Base-by-base conservation (phyloP, 2,797 vertebrate species). In the Mormyrus proboscirostris region DNA sequence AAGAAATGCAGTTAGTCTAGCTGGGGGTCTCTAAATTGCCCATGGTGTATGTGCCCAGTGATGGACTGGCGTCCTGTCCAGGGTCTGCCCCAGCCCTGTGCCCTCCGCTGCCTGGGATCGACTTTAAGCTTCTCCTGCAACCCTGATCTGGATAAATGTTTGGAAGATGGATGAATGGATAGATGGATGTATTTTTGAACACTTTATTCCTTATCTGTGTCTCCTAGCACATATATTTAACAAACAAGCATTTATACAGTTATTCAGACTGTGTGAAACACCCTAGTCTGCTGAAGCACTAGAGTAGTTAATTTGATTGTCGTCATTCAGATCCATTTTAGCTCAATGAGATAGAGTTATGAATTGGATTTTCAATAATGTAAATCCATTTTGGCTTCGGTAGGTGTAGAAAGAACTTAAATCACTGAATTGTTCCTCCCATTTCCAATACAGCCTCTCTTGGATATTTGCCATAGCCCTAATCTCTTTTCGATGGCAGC, bases 331-430 rank as follows among this genome's bases (percentile, higher is more conserved):
- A 96, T 96, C 96, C 95, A 95, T 94, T 94, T 94, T 95, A 92
- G 94, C 96, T 96, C 96, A 96, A 97, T 96, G 94, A 95, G 93
- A 93, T 93, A 91, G 87, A 91, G 92, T 89, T 90, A 89, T 93
- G 96, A 97, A 98, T 97, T 97, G 96, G 97, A 97, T 97, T 97
- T 96, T 96, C 96, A 94, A 96, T 96, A 96, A 94, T 97, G 96
- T 95, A 95, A 97, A 96, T 95, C 95, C 96, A 95, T 94, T 95
- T 95, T 95, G 95, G 95, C 95, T 95, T 95, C 93, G 95, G 95
- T 95, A 95, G 96, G 95, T 96, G 95, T 93, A 91, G 94, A 95
- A 93, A 92, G 92, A 90, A 95, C 95, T 95, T 95, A 96, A 96
- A 96, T 95, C 95, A 94, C 93, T 94, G 93, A 93, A 95, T 97